Base-by-base conservation (phyloP, 2,113 vertebrate species). In the Calidris pygmaea region DNA sequence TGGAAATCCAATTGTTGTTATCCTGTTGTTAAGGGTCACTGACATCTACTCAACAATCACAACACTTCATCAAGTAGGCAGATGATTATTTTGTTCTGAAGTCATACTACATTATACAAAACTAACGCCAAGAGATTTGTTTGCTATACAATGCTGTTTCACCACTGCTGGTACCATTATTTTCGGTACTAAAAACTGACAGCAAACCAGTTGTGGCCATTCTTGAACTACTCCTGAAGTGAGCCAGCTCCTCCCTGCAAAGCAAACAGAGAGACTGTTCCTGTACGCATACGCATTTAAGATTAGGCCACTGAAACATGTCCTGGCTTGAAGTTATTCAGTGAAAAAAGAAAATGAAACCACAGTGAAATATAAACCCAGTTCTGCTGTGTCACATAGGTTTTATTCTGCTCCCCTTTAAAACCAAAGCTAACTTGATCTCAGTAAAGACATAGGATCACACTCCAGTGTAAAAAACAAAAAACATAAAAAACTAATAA, bases 331-430 rank as follows among this genome's bases (percentile, higher is more conserved):
- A 93, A 95, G 84, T 71, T 84, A 79, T 78, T 39, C 45, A 67
- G 58, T 76, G 90, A 93, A 95, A 95, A 96, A 87, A 79, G 90
- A 95, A 97, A 96, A 95, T 58, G 80, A 95, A 96, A 94, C 76
- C 60, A 63, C 70, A 75, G 6, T 47, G 78, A 93, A 96, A 93
- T 89, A 93, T 43, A 79, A 96, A 66, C 41, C 6, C 10, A 18
- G 48, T 71, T 91, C 52, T 67, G 59, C 53, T 30, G 19, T 35
- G 24, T 81, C 18, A 10, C 37, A 7, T 14, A 45, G 53, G 52
- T 65, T 84, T 93, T 43, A 58, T 35, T n/a, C 62, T 34, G 41
- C 34, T 88, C 13, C 43, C 19, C 34, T 63, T 77, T 47, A 39
- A 80, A 84, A 67, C 7, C 20, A 52, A 85, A 78, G 41, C 55